Base-by-base conservation (phyloP, 2,888 invertebrate species). In the Anorthoa munda region DNA sequence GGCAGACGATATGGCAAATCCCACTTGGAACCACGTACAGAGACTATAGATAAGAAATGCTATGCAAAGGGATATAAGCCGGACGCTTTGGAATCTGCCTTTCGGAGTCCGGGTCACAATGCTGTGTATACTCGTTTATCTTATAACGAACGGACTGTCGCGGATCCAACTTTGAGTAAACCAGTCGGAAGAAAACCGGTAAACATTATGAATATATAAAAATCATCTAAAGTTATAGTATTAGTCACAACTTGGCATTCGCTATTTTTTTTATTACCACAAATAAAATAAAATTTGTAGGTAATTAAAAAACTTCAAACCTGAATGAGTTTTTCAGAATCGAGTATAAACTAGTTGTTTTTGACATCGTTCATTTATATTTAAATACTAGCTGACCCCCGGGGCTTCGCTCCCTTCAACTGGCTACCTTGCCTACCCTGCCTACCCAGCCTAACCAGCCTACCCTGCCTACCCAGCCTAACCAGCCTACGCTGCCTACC, bases 21-120 rank as follows among this genome's bases (percentile, higher is more conserved):
- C 7, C 79, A 90, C 66, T 78, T 92, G 46, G 92, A 92, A 60
- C 92, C 92, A 7, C 81, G 75, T 31, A 61, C 65, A 15, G 72
- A 70, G 1, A 5, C 31, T n/a, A 46, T 46, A 2, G 64, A 72
- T 12, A 79, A 61, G 5, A 86, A 83, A 48, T 86, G 87, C 15
- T 89, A 84, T 59, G 75, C 87, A 2, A 77, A 87, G 0, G 88
- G 87, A n/a, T 83, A 90, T 71, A 88, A 89, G 55, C 70, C 86
- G n/a, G 85, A 88, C 79, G 65, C 86, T 15, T 51, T 79, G 4
- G 79, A 87, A 21, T 66, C 86, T 23, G 85, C 86, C 0, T 87
- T 82, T 45, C 84, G 86, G 48, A 87, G 76, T 53, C 86, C 87
- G 1, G 90, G 84, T 9, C 83, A 87, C 55, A 89, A 89, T 69